Conservation (phyloP, 2,113 vertebrate genomes). For the Eleginops maclovinus region DNA sequence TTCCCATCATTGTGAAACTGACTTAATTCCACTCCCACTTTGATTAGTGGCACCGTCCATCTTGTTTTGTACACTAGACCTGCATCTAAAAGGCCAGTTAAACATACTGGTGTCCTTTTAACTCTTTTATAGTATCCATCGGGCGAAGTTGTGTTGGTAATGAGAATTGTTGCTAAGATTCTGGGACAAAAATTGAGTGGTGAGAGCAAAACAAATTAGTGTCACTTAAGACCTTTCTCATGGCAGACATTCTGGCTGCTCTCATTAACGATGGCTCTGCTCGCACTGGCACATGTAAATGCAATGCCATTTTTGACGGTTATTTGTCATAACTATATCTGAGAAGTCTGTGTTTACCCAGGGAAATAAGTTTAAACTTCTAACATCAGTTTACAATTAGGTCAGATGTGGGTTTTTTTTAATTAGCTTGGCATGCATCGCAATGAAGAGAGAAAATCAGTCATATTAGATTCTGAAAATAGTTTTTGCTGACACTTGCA, state of each 20-base stretch:
- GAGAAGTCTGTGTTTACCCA: background rate
- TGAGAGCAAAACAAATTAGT: background rate
- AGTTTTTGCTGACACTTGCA: conserved; percentile 37
- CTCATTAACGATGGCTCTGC: background rate
- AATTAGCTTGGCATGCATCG: background rate
- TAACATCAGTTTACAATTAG: background rate
- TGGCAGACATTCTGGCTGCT: background rate
- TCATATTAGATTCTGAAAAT: background rate
- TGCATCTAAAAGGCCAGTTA: background rate
- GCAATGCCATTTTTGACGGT: background rate
- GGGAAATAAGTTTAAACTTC: no score
- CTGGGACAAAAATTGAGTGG: background rate
- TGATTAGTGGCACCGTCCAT: background rate
- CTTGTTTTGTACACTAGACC: background rate
- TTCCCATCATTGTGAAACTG: background rate
- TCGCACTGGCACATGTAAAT: background rate
- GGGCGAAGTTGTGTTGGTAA: background rate
- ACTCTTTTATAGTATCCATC: background rate
- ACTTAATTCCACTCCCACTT: background rate
- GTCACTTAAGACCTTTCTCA: background rate
- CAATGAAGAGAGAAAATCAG: background rate
- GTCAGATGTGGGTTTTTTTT: no score
- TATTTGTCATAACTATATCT: background rate
- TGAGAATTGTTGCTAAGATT: background rate
- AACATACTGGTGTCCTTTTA: background rate